Conservation (phyloP, 2,797 vertebrate genomes). For the Rhinichthys osculus region DNA sequence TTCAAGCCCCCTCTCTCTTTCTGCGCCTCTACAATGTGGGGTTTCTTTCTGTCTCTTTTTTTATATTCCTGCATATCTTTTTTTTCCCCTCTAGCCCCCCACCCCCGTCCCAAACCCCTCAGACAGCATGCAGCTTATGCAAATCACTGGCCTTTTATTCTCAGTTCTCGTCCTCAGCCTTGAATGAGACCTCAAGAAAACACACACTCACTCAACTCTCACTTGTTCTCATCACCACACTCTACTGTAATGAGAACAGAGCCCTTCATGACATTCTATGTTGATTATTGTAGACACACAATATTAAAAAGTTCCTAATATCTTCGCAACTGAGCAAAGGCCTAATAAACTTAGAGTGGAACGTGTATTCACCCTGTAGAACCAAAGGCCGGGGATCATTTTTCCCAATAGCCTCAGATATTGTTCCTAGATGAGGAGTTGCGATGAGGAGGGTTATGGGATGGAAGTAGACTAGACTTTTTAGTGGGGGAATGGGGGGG, state of each 20-base stretch:
- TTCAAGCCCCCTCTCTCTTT: constrained; percentile 73
- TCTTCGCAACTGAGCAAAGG: not conserved
- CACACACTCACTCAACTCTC: constrained; percentile 54
- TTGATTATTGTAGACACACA: constrained; percentile 17
- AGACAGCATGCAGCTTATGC: constrained; percentile 89
- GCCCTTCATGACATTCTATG: not conserved
- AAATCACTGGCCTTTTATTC: constrained; percentile 86
- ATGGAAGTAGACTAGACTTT: constrained; percentile 57
- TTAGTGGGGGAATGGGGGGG: not conserved
- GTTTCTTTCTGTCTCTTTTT: constrained; percentile 71
- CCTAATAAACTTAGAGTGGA: not conserved
- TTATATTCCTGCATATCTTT: constrained; percentile 81
- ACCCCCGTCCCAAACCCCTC: constrained; percentile 61
- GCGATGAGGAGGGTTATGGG: constrained; percentile 45
- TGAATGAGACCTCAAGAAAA: constrained; percentile 88
- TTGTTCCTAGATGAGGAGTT: constrained; percentile 54
- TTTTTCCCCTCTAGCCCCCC: constrained; percentile 59
- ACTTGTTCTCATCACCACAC: constrained; percentile 35
- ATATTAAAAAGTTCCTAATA: constrained; percentile 25
- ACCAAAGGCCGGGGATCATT: not conserved
- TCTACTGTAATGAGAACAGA: constrained; percentile 34
- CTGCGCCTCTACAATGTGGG: constrained; percentile 74
- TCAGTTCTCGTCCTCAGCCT: constrained; percentile 77
- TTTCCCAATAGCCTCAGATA: constrained; percentile 38
- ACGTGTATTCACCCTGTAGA: not conserved